Evolutionary conservation across 2,797 vertebrate genomes (phyloP).

Genomic region (Sylvilagus floridanus): DNA sequence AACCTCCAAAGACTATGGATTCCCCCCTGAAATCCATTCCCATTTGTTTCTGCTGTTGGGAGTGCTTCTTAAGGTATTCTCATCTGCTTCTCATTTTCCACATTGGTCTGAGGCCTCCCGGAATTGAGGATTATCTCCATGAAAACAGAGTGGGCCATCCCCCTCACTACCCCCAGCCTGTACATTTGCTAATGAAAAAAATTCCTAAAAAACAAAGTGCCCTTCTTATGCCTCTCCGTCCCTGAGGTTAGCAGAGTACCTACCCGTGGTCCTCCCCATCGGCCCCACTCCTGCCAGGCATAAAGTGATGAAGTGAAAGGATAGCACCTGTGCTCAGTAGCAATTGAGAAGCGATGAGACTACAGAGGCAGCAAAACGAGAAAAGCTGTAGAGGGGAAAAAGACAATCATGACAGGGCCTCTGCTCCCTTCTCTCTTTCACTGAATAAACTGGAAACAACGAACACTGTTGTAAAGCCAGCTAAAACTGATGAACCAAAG

Average conservation of each 20-base stretch:
- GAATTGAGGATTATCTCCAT: not conserved
- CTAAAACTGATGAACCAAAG: constrained; percentile 53
- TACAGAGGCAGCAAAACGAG: not conserved
- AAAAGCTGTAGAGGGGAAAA: constrained; percentile 20
- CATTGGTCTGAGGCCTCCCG: not conserved
- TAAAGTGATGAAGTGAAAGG: not conserved
- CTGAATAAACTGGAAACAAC: not conserved
- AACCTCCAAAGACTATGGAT: not conserved
- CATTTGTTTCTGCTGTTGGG: not conserved
- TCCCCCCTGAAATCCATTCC: not conserved
- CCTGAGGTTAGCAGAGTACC: not conserved
- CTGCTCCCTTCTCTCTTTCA: not conserved
- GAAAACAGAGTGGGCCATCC: not conserved
- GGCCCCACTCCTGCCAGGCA: not conserved
- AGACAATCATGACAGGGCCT: not conserved
- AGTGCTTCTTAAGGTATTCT: not conserved
- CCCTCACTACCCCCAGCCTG: not conserved
- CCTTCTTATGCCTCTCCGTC: not conserved
- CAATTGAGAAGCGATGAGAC: not conserved
- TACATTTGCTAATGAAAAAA: not conserved
- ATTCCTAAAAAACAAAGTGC: not conserved
- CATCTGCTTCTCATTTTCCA: constrained; percentile 53
- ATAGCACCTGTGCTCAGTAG: not conserved
- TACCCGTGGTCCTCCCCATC: not conserved
- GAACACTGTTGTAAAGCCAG: not conserved